These are phyloP conservation scores for Oryctolagus cuniculus DNA, from an alignment of 2,113 vertebrate genomes.

Conservation along the genomic window DNA sequence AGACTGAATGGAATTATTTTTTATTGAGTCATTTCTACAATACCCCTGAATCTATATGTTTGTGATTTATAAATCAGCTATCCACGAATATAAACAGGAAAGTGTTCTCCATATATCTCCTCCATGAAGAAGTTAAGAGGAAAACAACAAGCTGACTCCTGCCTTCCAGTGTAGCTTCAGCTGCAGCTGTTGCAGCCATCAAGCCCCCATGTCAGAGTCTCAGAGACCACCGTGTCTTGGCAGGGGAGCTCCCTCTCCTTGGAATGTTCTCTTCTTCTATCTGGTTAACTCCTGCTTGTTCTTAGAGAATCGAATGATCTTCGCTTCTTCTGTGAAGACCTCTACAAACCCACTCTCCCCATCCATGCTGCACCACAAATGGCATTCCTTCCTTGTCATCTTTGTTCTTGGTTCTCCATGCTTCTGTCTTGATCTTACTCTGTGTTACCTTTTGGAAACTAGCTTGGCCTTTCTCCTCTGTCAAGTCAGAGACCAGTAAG, in stretches of 20 bases:
- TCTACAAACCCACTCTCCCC: not conserved
- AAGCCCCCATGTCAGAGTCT: not conserved
- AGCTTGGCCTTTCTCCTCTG: not conserved
- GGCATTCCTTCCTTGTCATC: not conserved
- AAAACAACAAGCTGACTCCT: not conserved
- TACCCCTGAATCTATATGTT: not conserved
- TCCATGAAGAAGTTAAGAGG: not conserved
- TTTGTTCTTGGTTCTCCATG: not conserved
- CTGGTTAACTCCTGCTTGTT: not conserved
- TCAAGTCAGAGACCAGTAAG: not conserved
- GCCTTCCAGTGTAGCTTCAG: not conserved
- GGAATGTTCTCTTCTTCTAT: not conserved
- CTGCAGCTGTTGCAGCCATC: not conserved
- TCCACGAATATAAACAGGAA: not conserved
- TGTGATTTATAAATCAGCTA: constrained; percentile 32
- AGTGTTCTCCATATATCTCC: not conserved
- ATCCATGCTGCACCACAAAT: not conserved
- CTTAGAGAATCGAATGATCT: not conserved
- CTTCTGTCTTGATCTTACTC: not conserved
- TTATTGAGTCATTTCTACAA: not conserved
- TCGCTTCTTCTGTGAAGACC: not conserved
- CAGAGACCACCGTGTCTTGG: not conserved
- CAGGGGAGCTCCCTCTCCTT: not conserved
- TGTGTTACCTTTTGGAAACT: not conserved
- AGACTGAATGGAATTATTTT: constrained; percentile 45